phyloP scores from a whole-genome alignment of 2,888 invertebrate species.

The Drosophila mimica region DNA sequence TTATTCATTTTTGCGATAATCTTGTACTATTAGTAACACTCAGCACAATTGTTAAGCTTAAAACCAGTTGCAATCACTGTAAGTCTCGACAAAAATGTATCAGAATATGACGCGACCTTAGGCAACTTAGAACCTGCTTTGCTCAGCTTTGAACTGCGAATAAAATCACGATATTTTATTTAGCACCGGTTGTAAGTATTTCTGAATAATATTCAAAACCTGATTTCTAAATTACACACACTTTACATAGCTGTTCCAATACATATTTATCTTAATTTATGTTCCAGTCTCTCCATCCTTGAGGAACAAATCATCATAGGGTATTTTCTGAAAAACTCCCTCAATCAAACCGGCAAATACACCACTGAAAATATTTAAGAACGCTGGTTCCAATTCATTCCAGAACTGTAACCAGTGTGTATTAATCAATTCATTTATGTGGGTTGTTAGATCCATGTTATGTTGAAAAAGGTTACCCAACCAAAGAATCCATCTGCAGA shows the following conservation, averaged over 20 bases:
- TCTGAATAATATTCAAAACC: slow-evolving; percentile 24
- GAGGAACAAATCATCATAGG: slow-evolving; percentile 61
- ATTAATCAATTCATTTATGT: slow-evolving; percentile 45
- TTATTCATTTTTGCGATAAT: slow-evolving; percentile 31
- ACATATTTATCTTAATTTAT: slow-evolving; percentile 2
- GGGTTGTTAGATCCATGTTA: slow-evolving; percentile 49
- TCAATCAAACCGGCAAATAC: slow-evolving; percentile 38
- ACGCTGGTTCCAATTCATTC: slow-evolving; percentile 55
- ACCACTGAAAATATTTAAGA: slow-evolving; percentile 30
- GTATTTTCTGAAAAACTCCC: slow-evolving; percentile 34
- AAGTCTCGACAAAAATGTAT: slow-evolving; percentile 20
- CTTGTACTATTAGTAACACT: not conserved
- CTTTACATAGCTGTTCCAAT: not conserved
- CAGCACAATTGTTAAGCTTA: not conserved
- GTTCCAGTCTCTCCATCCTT: slow-evolving; percentile 27
- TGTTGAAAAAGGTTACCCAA: slow-evolving; percentile 45
- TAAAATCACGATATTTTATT: slow-evolving; percentile 15
- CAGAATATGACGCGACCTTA: not conserved
- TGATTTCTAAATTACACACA: slow-evolving; percentile 12
- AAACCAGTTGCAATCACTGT: slow-evolving; percentile 15
- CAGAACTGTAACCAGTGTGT: slow-evolving; percentile 54
- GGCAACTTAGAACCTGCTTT: slow-evolving; percentile 22
- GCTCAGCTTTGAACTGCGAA: slow-evolving; percentile 9
- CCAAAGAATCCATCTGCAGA: slow-evolving; percentile 51
- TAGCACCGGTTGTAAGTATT: not conserved